These are phyloP conservation scores for Proctacanthus coquilletti DNA, from an alignment of 1,140 invertebrate species.

Conservation along the genomic window DNA sequence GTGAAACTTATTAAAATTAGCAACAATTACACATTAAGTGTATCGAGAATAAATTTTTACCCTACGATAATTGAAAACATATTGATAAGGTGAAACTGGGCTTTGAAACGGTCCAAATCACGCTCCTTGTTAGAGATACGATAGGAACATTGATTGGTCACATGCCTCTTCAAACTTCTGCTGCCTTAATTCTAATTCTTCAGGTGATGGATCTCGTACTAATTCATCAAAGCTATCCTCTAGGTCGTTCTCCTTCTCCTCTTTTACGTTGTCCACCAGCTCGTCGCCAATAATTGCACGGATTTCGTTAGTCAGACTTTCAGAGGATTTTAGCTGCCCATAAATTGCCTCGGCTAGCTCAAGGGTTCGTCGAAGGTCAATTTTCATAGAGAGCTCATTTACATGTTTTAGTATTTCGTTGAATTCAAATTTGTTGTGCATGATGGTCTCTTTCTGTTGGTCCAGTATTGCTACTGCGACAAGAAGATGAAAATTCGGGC, in stretches of 20 bases:
- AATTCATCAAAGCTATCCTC: conserved; percentile 24
- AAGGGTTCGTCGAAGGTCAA: conserved; percentile 65
- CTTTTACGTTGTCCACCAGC: conserved; percentile 13
- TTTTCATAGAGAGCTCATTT: conserved; percentile 74
- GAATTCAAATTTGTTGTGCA: conserved; percentile 82
- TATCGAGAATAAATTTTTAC: no score
- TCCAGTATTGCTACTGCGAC: conserved; percentile 84
- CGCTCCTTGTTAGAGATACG: no score
- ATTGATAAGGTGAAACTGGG: no score
- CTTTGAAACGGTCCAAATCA: no score
- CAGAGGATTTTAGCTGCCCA: conserved; percentile 56
- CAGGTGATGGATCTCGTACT: conserved; percentile 16
- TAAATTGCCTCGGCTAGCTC: conserved; percentile 81
- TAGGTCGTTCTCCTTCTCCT: conserved; percentile 13
- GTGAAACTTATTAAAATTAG: no score
- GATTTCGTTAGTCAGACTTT: conserved; percentile 49
- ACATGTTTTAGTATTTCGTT: conserved; percentile 96
- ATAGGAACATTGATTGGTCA: conserved; percentile 23
- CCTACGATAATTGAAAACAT: no score
- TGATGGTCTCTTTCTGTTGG: conserved; percentile 67
- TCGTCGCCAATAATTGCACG: conserved; percentile 49
- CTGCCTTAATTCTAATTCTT: conserved; percentile 19
- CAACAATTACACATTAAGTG: no score
- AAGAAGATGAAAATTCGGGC: conserved; percentile 86
- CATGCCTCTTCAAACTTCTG: conserved; percentile 22